phyloP scores from a whole-genome alignment of 2,113 vertebrate genomes.

The Trinectes maculatus region DNA sequence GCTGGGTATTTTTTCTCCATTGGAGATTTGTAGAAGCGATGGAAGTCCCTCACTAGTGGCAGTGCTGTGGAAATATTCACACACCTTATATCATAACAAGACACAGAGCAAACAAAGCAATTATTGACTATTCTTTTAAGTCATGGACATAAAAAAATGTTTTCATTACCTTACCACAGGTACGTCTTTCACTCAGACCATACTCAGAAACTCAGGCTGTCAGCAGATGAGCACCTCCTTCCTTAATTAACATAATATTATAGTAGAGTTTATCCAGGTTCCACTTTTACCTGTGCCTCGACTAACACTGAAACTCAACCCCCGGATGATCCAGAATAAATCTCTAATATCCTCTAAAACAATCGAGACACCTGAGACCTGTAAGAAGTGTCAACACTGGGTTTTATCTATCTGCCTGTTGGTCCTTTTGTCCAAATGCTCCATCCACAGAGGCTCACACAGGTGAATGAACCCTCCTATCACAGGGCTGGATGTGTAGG shows the following conservation, averaged over 20 bases:
- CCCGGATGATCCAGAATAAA: slow-evolving; percentile 42
- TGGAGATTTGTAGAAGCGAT: slow-evolving; percentile 22
- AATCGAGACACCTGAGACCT: slow-evolving; percentile 45
- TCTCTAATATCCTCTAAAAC: slow-evolving; percentile 56
- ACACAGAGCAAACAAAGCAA: neutral
- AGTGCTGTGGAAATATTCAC: slow-evolving; percentile 5
- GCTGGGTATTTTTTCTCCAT: slow-evolving; percentile 73
- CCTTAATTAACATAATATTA: slow-evolving; percentile 12
- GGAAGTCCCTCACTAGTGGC: neutral
- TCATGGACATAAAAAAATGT: neutral
- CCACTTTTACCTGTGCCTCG: neutral
- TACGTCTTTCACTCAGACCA: slow-evolving; percentile 13
- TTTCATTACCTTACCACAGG: slow-evolving; percentile 1
- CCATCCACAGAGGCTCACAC: slow-evolving; percentile 31
- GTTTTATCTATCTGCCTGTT: slow-evolving; percentile 29
- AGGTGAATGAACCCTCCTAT: slow-evolving; percentile 45
- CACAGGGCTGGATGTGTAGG: slow-evolving; percentile 50
- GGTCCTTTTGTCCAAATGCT: slow-evolving; percentile 34
- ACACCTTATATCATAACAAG: neutral
- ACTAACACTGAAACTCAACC: slow-evolving; percentile 13
- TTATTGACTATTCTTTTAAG: too few relatives aligned
- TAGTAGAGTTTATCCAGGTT: slow-evolving; percentile 4
- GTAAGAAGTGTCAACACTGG: slow-evolving; percentile 36
- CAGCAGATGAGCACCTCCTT: slow-evolving; percentile 6
- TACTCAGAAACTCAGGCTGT: slow-evolving; percentile 11